phyloP scores from a whole-genome alignment of 2,888 invertebrate genomes.

The Pseudococcus viburni region DNA sequence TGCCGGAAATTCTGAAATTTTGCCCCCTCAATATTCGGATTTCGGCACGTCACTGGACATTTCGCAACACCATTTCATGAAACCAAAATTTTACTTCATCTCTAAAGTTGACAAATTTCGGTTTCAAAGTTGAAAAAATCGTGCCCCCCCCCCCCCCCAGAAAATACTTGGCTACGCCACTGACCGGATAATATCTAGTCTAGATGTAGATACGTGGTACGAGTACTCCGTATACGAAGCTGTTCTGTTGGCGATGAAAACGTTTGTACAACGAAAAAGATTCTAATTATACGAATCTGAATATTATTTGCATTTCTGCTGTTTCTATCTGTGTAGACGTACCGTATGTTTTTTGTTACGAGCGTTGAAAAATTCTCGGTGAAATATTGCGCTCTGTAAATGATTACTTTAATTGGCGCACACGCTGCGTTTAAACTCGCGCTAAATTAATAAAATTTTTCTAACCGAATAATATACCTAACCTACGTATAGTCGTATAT shows the following conservation, averaged over 20 bases:
- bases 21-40: too few species aligned
- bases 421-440: conserved; percentile 33
- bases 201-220: too few species aligned
- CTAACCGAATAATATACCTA: not conserved
- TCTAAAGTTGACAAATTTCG: too few species aligned
- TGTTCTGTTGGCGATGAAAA: not conserved
- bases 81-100: too few species aligned
- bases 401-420: conserved; percentile 42
- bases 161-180: too few species aligned
- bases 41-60: too few species aligned
- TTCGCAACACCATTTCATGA: too few species aligned
- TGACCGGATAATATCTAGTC: too few species aligned
- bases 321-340: not conserved
- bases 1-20: too few species aligned
- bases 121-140: too few species aligned
- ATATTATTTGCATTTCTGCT: not conserved
- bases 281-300: not conserved
- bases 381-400: conserved; percentile 25
- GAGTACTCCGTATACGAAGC: not conserved
- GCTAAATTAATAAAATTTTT: conserved; percentile 43
- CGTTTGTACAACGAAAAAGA: not conserved
- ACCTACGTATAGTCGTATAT: too few species aligned
- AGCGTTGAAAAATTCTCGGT: not conserved
- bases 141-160: too few species aligned
- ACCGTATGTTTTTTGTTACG: not conserved